phyloP scores from a whole-genome alignment of 1,140 invertebrate species.

The Zaprionus capensis region DNA sequence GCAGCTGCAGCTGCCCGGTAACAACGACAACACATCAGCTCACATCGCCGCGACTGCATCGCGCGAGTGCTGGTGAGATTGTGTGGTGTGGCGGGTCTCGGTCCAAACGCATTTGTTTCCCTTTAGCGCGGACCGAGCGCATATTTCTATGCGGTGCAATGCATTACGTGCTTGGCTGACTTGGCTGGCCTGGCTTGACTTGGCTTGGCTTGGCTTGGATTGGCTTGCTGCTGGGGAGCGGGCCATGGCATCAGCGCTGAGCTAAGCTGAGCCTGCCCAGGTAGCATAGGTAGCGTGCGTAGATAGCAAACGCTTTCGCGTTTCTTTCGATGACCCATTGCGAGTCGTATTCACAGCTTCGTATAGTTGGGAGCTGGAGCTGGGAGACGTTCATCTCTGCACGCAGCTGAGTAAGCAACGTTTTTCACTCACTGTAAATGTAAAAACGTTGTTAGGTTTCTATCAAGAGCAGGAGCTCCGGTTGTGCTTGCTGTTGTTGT shows the following conservation, averaged over 20 bases:
- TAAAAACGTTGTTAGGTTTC: slow-evolving; percentile 52
- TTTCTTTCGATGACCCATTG: background rate
- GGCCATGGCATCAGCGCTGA: background rate
- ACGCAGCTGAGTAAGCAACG: slow-evolving; percentile 17
- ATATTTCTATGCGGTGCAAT: slow-evolving; percentile 80
- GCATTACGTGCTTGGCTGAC: slow-evolving; percentile 62
- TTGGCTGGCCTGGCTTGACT: slow-evolving; percentile 13
- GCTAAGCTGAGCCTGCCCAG: slow-evolving; percentile 2
- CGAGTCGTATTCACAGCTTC: background rate
- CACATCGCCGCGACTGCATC: slow-evolving; percentile 44
- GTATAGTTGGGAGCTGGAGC: background rate
- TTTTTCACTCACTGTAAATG: slow-evolving; percentile 52
- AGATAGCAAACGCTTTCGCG: background rate
- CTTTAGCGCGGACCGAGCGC: slow-evolving; percentile 81
- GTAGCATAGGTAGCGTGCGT: background rate
- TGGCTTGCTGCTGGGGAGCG: background rate
- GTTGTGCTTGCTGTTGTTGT: slow-evolving; percentile 49
- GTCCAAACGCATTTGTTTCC: slow-evolving; percentile 80
- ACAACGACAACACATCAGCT: slow-evolving; percentile 80
- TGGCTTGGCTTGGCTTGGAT: slow-evolving; percentile 9
- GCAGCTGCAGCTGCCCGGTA: slow-evolving; percentile 76
- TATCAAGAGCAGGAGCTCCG: background rate
- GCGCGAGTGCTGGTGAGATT: slow-evolving; percentile 74
- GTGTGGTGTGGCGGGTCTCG: slow-evolving; percentile 80
- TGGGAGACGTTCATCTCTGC: slow-evolving; percentile 1